Base-by-base conservation (phyloP, 2,113 vertebrate genomes). In the Microcebus griseorufus region DNA sequence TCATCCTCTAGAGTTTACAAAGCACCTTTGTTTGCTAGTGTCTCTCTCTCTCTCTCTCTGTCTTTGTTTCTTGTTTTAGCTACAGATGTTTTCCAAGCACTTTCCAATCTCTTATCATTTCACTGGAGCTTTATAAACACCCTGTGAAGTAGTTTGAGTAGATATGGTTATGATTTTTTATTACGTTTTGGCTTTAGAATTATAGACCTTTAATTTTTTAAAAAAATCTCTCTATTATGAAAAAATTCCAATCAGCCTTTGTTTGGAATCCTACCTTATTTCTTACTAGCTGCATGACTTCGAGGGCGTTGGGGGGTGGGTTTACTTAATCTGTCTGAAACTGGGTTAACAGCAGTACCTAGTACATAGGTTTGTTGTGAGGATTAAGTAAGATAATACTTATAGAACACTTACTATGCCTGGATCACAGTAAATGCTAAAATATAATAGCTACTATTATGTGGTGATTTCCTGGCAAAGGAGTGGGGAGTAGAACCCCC, bases 1-100 rank as follows among this genome's bases (percentile, higher is more conserved):
- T 94, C 72, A 82, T 42, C 55, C 72, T 94, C 88, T 97, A 3
- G 37, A 75, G 69, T 95, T 95, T 92, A 92, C 69, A 86, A 80
- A 94, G 42, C 70, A 81, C 17, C 55, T 95, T 96, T 94, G 87
- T 97, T 92, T 87, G 78, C 45, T 75, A 67, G 25, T 16, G 62
- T 94, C n/a, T 84, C 23, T 42, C 2, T 93, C 13, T 27, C 2
- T 51, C 45, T 16, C 7, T 75, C 11, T 27, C 62, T 48, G 17
- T 53, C 5, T 76, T 0, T 72, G n/a, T 75, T 14, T 90, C 79
- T 93, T 69, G 23, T 93, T 94, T 90, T 80, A 25, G 13, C 76
- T 39, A 39, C 23, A 81, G 76, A 88, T 95, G 32, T 92, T 95
- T 95, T 93, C 23, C 23, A 95, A 81, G 45, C 23, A 39, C 45